Evolutionary conservation across 1,140 invertebrate genomes (phyloP), one percentile per base, ranked within the genome.

Genomic region (Bombus terrestris): DNA sequence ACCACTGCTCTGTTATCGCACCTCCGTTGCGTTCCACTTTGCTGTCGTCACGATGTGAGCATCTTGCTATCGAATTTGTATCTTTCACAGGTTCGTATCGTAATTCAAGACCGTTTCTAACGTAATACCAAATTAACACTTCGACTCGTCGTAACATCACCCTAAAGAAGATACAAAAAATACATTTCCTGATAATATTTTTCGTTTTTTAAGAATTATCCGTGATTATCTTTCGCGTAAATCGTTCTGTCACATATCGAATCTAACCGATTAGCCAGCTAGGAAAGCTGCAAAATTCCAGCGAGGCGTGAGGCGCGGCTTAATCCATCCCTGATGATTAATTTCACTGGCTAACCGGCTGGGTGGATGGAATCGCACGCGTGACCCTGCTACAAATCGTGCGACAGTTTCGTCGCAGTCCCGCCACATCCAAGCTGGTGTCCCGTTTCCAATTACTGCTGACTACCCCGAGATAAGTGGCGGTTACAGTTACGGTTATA

Each of bases 401-500:
- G 37, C 62, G 66, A 72, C 73, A 57, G 79, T 81, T 85, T 73
- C 83, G 76, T 64, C 37, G n/a, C 64, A 53, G 28, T 74, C 75
- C n/a, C 43, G 69, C 47, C 72, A 32, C 71, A 39, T 57, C 72
- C 39, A 59, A 35, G 28, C 62, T 59, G 82, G 89, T 91, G 82
- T 93, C 92, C 85, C 59, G 81, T 92, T 92, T 92, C 92, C 92
- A 92, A 94, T 94, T 94, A 94, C 88, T 78, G 87, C 78, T 81
- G 88, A 87, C 87, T 88, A 77, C 80, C 88, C 81, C 73, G 87
- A 92, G 90, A 92, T 93, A 92, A 93, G 91, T 93, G 93, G 90
- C 90, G 92, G 93, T 93, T 94, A 93, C 92, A 89, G 91, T 93
- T 94, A 93, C 91, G 87, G 91, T 91, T 89, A 91, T 91, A 92